phyloP scores from a whole-genome alignment of 2,888 invertebrate species.

The Cheilosia soror region DNA sequence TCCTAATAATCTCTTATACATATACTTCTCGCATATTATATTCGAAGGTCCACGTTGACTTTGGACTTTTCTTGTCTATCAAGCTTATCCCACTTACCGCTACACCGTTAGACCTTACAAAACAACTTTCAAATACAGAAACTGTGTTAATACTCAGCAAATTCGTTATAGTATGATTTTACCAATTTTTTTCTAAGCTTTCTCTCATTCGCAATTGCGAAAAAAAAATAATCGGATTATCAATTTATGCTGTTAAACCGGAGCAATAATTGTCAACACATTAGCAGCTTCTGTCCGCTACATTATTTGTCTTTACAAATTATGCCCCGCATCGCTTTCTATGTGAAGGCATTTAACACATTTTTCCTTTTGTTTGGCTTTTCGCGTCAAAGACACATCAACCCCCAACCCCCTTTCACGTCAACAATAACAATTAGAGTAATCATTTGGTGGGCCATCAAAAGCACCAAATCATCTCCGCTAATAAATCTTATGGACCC shows the following conservation, averaged over 20 bases:
- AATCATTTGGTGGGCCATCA: slow-evolving; percentile 56
- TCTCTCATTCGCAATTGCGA: no score
- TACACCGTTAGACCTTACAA: neutral
- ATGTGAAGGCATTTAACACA: slow-evolving; percentile 56
- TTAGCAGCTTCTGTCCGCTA: slow-evolving; percentile 37
- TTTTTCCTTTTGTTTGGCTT: slow-evolving; percentile 21
- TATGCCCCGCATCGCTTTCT: slow-evolving; percentile 24
- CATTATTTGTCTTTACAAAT: slow-evolving; percentile 60
- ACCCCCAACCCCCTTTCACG: neutral
- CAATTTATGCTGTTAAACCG: slow-evolving; percentile 19
- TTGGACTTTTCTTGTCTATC: no score
- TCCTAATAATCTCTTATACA: no score
- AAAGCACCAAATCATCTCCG: slow-evolving; percentile 69
- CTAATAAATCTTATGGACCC: slow-evolving; percentile 74
- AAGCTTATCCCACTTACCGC: neutral
- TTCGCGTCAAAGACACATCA: slow-evolving; percentile 3
- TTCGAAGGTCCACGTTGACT: neutral
- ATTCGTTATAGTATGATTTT: neutral
- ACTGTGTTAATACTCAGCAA: slow-evolving; percentile 4
- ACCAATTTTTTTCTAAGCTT: neutral
- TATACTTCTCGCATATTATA: no score
- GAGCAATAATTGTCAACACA: slow-evolving; percentile 40
- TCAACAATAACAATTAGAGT: slow-evolving; percentile 71
- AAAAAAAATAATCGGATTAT: slow-evolving; percentile 11
- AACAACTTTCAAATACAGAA: neutral